Evolutionary conservation across 2,888 invertebrate species (phyloP).

Genomic region (Polyommatus iphigenia): DNA sequence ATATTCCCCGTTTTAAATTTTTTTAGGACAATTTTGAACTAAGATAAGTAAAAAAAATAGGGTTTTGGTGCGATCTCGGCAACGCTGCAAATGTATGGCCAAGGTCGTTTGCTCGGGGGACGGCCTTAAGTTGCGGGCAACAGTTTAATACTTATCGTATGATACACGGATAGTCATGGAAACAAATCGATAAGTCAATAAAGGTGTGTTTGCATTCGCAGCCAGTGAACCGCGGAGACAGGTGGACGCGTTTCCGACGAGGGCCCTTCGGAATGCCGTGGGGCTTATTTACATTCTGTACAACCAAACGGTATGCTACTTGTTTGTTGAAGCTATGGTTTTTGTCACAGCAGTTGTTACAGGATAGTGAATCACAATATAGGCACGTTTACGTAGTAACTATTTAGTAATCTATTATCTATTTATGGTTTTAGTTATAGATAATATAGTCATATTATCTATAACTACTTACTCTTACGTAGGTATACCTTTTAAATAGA

Average conservation of each 20-base stretch:
- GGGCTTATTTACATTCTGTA: background rate
- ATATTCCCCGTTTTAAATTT: no score
- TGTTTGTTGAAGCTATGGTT: background rate
- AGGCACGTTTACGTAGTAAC: background rate
- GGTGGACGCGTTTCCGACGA: slow-evolving; percentile 1
- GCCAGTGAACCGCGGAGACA: slow-evolving; percentile 7
- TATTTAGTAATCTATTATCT: background rate
- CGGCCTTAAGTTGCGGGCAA: no score
- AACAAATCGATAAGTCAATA: slow-evolving; percentile 1
- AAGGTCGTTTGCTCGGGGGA: no score
- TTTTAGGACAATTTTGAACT: no score
- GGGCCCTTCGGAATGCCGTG: background rate
- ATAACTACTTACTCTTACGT: no score
- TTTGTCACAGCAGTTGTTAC: background rate
- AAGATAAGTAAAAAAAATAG: no score
- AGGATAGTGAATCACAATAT: background rate
- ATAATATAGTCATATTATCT: no score
- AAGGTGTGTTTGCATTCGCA: slow-evolving; percentile 13
- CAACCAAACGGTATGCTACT: background rate
- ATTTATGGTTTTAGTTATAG: background rate
- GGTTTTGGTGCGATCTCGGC: no score
- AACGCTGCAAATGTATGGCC: no score
- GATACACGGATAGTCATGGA: background rate
- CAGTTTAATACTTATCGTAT: no score
- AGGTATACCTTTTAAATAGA: no score